Percentiles rank a stretch among this genome's conserved stretches.
phyloP scores from a whole-genome alignment of 1,140 invertebrate genomes.

The Gonioctena quinquepunctata region DNA sequence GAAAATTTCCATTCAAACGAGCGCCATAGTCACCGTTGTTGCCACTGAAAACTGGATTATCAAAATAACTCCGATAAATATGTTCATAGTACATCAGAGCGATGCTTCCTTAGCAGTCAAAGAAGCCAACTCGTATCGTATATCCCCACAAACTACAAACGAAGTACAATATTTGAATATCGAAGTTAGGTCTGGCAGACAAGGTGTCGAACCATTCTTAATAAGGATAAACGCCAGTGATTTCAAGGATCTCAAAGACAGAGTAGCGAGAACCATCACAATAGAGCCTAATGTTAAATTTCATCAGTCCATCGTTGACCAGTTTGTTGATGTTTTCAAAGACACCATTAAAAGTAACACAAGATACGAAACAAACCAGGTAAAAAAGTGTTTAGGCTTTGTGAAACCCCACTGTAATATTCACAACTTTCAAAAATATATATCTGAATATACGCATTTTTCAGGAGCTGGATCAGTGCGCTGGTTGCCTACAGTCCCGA shows the following conservation, averaged over 20 bases:
- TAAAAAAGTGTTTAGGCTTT: no score
- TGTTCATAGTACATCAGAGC: conserved; percentile 76
- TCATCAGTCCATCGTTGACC: conserved; percentile 77
- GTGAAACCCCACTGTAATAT: no score
- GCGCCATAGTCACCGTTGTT: conserved; percentile 70
- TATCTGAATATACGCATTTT: no score
- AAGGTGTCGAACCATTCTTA: conserved; percentile 62
- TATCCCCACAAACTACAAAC: conserved; percentile 66
- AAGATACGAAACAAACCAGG: conserved; percentile 67
- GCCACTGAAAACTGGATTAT: conserved; percentile 90
- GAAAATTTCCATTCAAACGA: conserved; percentile 74
- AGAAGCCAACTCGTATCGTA: conserved; percentile 73
- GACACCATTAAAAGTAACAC: conserved; percentile 75
- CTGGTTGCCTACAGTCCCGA: conserved; percentile 81
- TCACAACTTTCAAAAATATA: no score
- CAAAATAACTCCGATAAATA: conserved; percentile 76
- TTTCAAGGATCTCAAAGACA: conserved; percentile 77
- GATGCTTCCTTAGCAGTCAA: conserved; percentile 76
- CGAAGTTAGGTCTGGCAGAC: conserved; percentile 68
- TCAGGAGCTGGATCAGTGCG: conserved; percentile 79
- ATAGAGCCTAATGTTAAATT: conserved; percentile 80
- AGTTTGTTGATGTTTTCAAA: conserved; percentile 83
- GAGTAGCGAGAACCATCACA: conserved; percentile 71
- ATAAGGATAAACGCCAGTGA: conserved; percentile 78
- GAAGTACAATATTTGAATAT: conserved; percentile 82